phyloP scores from a whole-genome alignment of 2,888 invertebrate species.

The Melitaea athalia region DNA sequence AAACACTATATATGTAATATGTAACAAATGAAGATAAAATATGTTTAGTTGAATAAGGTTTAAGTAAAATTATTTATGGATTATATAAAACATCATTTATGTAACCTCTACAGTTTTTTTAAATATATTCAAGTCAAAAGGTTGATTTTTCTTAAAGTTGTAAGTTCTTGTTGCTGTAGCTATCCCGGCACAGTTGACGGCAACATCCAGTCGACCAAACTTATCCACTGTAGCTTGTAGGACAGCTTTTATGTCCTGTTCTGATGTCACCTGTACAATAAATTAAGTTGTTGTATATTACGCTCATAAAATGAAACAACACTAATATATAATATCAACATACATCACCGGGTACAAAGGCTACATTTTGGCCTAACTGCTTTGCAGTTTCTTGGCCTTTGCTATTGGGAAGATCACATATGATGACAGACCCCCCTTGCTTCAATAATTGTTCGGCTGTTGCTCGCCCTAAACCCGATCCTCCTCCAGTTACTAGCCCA shows the following conservation, averaged over 20 bases:
- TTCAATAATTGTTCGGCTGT: constrained; percentile 91
- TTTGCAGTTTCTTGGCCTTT: constrained; percentile 91
- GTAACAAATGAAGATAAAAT: background rate
- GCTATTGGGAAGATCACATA: constrained; percentile 94
- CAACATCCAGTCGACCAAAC: constrained; percentile 92
- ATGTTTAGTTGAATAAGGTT: background rate
- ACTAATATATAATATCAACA: constrained; percentile 14
- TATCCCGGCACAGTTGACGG: constrained; percentile 98
- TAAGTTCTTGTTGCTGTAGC: constrained; percentile 93
- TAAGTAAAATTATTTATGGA: background rate
- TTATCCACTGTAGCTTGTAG: constrained; percentile 88
- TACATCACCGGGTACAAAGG: constrained; percentile 94
- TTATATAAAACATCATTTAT: background rate
- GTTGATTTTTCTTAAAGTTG: constrained; percentile 92
- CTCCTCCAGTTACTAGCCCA: constrained; percentile 96
- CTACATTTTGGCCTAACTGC: constrained; percentile 86
- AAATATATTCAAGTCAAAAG: constrained; percentile 91
- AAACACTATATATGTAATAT: too few species aligned
- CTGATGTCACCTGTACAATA: constrained; percentile 88
- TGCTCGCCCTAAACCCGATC: constrained; percentile 96
- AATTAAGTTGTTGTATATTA: background rate
- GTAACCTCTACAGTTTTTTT: constrained; percentile 86
- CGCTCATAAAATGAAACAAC: background rate
- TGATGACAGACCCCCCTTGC: constrained; percentile 92
- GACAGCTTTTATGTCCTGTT: constrained; percentile 89